These are phyloP conservation scores for Scomberomorus guttatus DNA, from an alignment of 2,797 vertebrate genomes.

Conservation along the genomic window DNA sequence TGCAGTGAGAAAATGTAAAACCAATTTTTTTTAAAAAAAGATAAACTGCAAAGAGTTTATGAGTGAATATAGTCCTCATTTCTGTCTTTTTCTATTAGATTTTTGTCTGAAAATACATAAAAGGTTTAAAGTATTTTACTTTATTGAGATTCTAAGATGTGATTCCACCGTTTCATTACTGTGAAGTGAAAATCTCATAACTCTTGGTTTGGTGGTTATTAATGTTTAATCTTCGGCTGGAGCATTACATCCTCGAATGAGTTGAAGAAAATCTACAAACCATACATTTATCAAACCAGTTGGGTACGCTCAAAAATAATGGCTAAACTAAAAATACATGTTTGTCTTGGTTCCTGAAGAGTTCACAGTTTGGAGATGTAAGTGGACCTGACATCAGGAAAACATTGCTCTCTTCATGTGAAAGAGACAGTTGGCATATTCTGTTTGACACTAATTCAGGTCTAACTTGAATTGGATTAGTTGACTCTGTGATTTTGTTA, in stretches of 20 bases:
- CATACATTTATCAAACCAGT: background rate
- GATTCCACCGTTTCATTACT: background rate
- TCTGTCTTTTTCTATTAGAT: background rate
- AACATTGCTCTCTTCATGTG: background rate
- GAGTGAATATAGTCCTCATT: background rate
- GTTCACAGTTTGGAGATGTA: background rate
- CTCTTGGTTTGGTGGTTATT: background rate
- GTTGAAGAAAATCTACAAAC: background rate
- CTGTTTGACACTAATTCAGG: background rate
- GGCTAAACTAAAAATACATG: background rate
- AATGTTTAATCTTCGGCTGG: conserved; percentile 14
- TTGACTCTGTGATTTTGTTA: background rate
- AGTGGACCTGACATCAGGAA: background rate
- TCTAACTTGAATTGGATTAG: background rate
- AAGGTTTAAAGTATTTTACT: conserved; percentile 7
- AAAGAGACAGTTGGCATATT: background rate
- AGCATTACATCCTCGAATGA: background rate
- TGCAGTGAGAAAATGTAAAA: background rate
- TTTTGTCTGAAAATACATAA: background rate
- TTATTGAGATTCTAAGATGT: background rate
- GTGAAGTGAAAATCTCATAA: background rate
- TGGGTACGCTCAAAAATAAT: background rate
- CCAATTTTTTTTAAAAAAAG: background rate
- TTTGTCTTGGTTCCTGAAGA: background rate
- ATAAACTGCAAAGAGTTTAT: background rate